Conservation (phyloP, 2,113 vertebrate species). For the Urocynchramus pylzowi region DNA sequence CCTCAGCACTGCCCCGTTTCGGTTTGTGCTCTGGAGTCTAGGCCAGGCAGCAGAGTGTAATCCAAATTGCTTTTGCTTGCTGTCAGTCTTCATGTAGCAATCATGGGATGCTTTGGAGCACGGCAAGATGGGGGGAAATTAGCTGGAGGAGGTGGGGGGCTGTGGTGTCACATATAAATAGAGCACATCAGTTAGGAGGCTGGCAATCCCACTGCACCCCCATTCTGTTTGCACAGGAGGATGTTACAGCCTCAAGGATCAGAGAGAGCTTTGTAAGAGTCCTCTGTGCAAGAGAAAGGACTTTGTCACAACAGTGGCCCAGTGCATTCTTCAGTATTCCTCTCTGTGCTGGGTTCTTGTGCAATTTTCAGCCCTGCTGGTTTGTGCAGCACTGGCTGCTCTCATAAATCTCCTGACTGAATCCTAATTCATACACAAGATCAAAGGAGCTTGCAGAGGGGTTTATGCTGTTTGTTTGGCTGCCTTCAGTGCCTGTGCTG, state of each 20-base stretch:
- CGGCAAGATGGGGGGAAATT: not conserved
- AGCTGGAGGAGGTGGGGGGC: accelerated
- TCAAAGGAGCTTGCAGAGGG: not conserved
- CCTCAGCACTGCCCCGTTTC: not conserved
- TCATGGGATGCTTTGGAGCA: not conserved
- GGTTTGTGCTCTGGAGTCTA: not conserved
- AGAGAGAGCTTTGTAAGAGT: not conserved
- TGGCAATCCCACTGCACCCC: not conserved
- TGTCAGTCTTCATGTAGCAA: not conserved
- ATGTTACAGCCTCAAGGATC: not conserved
- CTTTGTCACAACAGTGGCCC: not conserved
- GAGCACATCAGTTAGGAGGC: not conserved
- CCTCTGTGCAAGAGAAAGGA: not conserved
- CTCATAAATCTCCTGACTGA: not conserved
- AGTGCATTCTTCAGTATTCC: not conserved
- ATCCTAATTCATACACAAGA: not conserved
- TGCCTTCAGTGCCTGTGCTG: not conserved
- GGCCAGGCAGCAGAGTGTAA: not conserved
- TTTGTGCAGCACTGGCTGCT: not conserved
- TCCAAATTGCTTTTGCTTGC: not conserved
- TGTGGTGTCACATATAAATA: not conserved
- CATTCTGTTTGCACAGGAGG: not conserved
- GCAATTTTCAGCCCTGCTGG: not conserved
- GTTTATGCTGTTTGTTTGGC: not conserved
- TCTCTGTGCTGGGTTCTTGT: not conserved